These are phyloP conservation scores for Phoenicopterus ruber DNA, from an alignment of 2,113 vertebrate genomes.

Conservation along the genomic window DNA sequence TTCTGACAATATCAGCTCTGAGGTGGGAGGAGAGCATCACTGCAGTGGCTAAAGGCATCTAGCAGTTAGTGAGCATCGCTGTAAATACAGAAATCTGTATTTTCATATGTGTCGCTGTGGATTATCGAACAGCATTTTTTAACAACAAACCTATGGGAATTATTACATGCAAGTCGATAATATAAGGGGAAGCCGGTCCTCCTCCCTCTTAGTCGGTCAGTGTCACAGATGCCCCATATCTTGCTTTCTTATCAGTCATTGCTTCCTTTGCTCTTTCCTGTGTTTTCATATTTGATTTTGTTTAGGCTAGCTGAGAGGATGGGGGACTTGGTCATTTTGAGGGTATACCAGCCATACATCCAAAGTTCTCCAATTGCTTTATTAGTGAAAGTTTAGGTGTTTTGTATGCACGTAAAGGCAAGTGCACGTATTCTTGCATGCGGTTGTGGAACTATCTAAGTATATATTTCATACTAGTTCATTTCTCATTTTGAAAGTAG, in stretches of 20 bases:
- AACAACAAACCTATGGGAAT: background rate
- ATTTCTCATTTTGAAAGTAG: background rate
- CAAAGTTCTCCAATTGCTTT: background rate
- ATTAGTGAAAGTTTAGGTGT: background rate
- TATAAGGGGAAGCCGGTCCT: background rate
- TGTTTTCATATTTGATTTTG: background rate
- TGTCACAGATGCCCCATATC: background rate
- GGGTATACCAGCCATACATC: background rate
- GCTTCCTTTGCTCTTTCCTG: background rate
- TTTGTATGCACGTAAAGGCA: background rate
- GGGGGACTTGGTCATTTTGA: background rate
- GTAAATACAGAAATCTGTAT: background rate
- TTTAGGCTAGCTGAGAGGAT: background rate
- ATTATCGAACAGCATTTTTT: background rate
- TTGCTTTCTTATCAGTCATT: background rate
- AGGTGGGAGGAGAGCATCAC: background rate
- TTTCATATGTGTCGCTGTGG: fast-evolving
- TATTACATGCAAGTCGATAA: background rate
- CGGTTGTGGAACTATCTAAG: background rate
- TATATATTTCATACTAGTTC: background rate
- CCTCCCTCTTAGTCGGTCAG: background rate
- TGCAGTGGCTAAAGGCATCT: background rate
- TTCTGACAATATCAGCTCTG: background rate
- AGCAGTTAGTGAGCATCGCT: background rate
- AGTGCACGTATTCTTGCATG: background rate